These are phyloP conservation scores for Buteo buteo DNA, from an alignment of 2,113 vertebrate genomes.

Conservation along the genomic window DNA sequence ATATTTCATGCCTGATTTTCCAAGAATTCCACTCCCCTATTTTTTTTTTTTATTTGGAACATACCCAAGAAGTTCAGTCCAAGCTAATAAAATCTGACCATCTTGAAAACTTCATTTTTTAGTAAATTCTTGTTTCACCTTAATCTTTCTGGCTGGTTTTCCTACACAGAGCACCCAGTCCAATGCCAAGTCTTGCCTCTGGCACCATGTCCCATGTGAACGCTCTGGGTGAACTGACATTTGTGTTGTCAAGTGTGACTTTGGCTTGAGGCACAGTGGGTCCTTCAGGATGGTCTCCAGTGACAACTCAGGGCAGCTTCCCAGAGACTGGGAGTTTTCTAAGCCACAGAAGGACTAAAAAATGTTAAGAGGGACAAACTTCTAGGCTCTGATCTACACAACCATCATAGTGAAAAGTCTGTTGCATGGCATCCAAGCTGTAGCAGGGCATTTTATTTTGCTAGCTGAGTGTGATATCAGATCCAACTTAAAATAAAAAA, in stretches of 20 bases:
- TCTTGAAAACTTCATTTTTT: not conserved
- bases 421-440: not conserved
- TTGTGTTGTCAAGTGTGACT: not conserved
- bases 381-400: not conserved
- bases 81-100: slow-evolving; percentile 11
- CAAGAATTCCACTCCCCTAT: not conserved
- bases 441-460: not conserved
- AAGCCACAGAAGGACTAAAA: not conserved
- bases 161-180: not conserved
- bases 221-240: not conserved
- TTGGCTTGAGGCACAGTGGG: not conserved
- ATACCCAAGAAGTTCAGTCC: not conserved
- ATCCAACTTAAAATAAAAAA: not conserved
- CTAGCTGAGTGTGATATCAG: not conserved
- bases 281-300: not conserved
- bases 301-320: not conserved
- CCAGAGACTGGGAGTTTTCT: not conserved
- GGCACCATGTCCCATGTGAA: not conserved
- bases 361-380: not conserved
- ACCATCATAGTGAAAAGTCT: not conserved
- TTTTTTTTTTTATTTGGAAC: not conserved
- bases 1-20: slow-evolving; percentile 33
- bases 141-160: not conserved
- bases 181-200: not conserved
- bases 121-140: not conserved